These are phyloP conservation scores for Artibeus jamaicensis DNA, from an alignment of 2,797 vertebrate genomes.

Conservation along the genomic window DNA sequence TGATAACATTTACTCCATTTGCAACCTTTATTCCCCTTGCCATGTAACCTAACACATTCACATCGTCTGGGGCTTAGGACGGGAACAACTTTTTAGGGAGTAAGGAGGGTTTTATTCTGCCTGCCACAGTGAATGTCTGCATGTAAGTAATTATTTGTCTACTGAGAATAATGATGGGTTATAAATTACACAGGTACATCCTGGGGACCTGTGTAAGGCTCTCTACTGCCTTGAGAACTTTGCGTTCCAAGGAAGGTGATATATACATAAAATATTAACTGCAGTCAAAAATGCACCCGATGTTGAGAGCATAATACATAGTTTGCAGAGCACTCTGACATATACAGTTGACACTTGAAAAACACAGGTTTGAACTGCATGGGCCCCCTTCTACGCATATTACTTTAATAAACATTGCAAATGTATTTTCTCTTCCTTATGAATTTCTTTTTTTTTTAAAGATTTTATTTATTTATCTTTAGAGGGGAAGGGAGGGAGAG, in stretches of 20 bases:
- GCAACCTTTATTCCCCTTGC: background rate
- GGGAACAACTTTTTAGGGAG: no score
- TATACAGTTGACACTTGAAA: background rate
- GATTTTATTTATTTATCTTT: no score
- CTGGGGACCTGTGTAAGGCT: background rate
- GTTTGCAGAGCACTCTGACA: background rate
- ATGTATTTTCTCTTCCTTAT: background rate
- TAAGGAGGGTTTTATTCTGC: background rate
- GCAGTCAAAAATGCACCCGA: background rate
- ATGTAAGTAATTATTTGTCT: background rate
- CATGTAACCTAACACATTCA: background rate
- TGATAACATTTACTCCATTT: background rate
- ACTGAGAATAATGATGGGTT: background rate
- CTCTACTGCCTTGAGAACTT: background rate
- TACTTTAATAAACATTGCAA: background rate
- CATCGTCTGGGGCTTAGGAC: background rate
- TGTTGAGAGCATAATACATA: background rate
- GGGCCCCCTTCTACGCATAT: background rate
- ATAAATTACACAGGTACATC: background rate
- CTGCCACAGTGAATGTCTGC: accelerated
- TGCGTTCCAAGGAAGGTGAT: background rate
- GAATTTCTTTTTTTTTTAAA: background rate
- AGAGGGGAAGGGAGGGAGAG: no score
- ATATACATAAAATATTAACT: background rate
- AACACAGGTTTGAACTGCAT: background rate